Evolutionary conservation across 2,113 vertebrate genomes (phyloP).

Genomic region (Todiramphus chloris): DNA sequence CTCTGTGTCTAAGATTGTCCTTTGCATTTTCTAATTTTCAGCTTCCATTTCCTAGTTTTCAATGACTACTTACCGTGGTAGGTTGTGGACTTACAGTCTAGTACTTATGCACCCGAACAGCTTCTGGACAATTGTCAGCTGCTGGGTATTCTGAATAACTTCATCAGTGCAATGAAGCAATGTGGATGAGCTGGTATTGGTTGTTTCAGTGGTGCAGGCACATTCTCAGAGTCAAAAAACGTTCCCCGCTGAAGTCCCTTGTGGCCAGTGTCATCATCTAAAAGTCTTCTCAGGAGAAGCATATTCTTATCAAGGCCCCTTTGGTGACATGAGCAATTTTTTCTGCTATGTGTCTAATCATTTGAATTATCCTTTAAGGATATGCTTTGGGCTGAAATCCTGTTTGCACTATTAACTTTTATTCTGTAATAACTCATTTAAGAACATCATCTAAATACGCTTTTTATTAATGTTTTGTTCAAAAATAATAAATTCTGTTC

Average conservation of each 20-base stretch:
- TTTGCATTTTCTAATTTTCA: not conserved
- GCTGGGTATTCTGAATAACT: not conserved
- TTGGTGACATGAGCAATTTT: not conserved
- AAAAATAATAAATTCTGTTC: slow-evolving; percentile 14
- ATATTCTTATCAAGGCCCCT: not conserved
- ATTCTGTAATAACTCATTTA: not conserved
- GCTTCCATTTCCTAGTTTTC: not conserved
- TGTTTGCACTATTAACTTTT: slow-evolving; percentile 37
- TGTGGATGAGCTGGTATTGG: not conserved
- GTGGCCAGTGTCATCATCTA: slow-evolving; percentile 3
- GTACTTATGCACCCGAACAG: not conserved
- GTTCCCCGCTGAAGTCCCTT: not conserved
- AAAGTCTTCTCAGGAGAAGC: slow-evolving; percentile 7
- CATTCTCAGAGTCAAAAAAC: not conserved
- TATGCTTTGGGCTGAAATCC: slow-evolving; percentile 25
- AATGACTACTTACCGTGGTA: not conserved
- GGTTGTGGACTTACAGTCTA: not conserved
- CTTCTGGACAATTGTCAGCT: not conserved
- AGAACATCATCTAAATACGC: not conserved
- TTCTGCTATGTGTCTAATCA: not conserved
- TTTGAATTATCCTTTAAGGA: slow-evolving; percentile 1
- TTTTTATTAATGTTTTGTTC: slow-evolving; percentile 39
- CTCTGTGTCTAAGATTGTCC: not conserved
- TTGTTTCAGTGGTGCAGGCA: not conserved
- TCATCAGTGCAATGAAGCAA: not conserved